phyloP scores from a whole-genome alignment of 1,140 invertebrate genomes.

The Andricus grossulariae region DNA sequence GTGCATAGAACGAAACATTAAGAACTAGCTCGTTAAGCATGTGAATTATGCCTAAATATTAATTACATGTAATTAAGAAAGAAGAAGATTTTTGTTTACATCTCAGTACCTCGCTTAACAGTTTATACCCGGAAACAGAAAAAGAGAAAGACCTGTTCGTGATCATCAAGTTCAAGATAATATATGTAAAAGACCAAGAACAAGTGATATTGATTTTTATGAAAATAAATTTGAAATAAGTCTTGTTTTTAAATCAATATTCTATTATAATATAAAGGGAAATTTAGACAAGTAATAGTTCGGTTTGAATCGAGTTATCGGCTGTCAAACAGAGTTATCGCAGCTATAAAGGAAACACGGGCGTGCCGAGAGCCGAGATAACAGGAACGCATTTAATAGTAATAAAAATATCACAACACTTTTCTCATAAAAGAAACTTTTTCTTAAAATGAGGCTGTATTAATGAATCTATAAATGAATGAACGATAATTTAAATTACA shows the following conservation, averaged over 20 bases:
- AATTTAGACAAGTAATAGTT: background rate
- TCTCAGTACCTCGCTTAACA: background rate
- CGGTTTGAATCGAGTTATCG: conserved; percentile 36
- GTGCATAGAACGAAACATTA: background rate
- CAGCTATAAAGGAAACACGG: conserved; percentile 49
- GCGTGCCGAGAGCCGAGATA: conserved; percentile 55
- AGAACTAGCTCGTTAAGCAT: conserved; percentile 5
- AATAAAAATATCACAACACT: background rate
- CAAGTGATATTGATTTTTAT: background rate
- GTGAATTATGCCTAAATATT: conserved; percentile 17
- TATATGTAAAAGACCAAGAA: background rate
- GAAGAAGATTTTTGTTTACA: background rate
- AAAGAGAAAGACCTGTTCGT: background rate
- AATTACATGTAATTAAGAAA: conserved; percentile 19
- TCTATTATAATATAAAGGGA: no score
- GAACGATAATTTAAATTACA: no score
- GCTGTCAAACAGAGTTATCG: conserved; percentile 52
- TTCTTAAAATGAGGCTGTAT: no score
- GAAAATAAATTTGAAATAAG: no score
- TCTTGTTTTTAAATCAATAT: no score
- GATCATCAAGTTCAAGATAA: background rate
- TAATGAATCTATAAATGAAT: no score
- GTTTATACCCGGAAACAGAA: background rate
- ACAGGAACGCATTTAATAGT: background rate
- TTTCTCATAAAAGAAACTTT: background rate